Evolutionary conservation across 2,888 invertebrate genomes (phyloP).

Genomic region (Flexamia atlantica): DNA sequence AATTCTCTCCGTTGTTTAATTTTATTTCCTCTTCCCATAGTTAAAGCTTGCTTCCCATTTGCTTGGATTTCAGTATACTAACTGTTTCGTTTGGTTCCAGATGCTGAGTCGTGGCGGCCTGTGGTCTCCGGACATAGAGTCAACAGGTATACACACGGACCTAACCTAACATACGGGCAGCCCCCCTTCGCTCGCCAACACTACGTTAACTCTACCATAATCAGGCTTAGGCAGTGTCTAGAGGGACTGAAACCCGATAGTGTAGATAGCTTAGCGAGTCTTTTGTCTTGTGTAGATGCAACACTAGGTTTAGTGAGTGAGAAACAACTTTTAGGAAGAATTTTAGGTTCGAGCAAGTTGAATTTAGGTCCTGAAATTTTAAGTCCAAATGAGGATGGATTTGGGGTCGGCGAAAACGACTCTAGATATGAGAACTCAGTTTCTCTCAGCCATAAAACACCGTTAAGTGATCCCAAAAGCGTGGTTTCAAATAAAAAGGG

Average conservation of each 20-base stretch:
- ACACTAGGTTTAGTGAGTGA: not conserved
- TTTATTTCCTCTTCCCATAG: no score
- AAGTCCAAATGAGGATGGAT: no score
- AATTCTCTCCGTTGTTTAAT: no score
- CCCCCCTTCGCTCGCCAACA: not conserved
- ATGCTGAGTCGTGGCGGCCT: slow-evolving; percentile 57
- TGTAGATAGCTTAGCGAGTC: slow-evolving; percentile 36
- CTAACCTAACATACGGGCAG: not conserved
- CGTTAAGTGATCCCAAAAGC: not conserved
- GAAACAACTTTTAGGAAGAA: not conserved
- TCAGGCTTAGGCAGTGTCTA: slow-evolving; percentile 12
- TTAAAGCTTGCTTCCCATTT: no score
- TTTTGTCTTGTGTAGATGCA: not conserved
- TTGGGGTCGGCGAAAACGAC: no score
- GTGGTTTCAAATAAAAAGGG: not conserved
- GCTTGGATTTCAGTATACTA: not conserved
- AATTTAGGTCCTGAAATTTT: no score
- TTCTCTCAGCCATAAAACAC: not conserved
- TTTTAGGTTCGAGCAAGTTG: not conserved
- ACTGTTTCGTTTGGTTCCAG: slow-evolving; percentile 50
- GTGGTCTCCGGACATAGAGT: slow-evolving; percentile 56
- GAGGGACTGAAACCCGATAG: slow-evolving; percentile 4
- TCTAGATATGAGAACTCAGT: not conserved
- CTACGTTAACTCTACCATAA: not conserved
- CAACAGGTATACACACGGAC: slow-evolving; percentile 52